Evolutionary conservation across 2,797 vertebrate genomes (phyloP).

Genomic region (Arrhamphus sclerolepis): DNA sequence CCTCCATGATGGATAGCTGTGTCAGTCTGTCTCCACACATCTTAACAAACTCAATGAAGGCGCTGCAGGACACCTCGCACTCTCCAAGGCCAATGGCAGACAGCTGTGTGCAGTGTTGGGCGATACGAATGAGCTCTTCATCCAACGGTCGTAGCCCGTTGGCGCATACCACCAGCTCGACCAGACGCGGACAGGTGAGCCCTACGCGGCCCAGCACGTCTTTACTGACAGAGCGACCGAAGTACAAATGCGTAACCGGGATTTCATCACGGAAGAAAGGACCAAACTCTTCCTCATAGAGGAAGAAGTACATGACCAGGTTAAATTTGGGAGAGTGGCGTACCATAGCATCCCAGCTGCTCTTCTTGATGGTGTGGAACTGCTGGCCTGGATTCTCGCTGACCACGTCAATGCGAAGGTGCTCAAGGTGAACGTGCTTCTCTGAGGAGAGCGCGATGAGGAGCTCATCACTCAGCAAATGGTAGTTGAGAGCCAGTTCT

Average conservation of each 20-base stretch:
- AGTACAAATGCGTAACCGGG: conserved; percentile 95
- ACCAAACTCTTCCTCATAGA: conserved; percentile 96
- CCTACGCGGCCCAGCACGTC: conserved; percentile 94
- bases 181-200: conserved; percentile 91
- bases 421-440: conserved; percentile 93
- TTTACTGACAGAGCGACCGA: conserved; percentile 95
- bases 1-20: conserved; percentile 97
- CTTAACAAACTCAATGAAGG: conserved; percentile 98
- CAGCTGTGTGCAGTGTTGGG: conserved; percentile 91
- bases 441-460: conserved; percentile 94
- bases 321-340: conserved; percentile 96
- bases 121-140: conserved; percentile 95
- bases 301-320: conserved; percentile 97
- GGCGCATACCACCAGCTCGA: conserved; percentile 96
- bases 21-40: conserved; percentile 93
- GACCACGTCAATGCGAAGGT: conserved; percentile 95
- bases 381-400: conserved; percentile 94
- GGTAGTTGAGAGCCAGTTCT: conserved; percentile 94
- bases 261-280: conserved; percentile 94
- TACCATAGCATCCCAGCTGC: conserved; percentile 98
- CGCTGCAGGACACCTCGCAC: conserved; percentile 96
- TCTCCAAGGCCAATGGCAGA: conserved; percentile 94
- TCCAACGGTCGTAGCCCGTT: conserved; percentile 93
- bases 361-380: conserved; percentile 94
- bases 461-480: conserved; percentile 92